Conservation (phyloP, 2,113 vertebrate species). For the Odontesthes bonariensis region DNA sequence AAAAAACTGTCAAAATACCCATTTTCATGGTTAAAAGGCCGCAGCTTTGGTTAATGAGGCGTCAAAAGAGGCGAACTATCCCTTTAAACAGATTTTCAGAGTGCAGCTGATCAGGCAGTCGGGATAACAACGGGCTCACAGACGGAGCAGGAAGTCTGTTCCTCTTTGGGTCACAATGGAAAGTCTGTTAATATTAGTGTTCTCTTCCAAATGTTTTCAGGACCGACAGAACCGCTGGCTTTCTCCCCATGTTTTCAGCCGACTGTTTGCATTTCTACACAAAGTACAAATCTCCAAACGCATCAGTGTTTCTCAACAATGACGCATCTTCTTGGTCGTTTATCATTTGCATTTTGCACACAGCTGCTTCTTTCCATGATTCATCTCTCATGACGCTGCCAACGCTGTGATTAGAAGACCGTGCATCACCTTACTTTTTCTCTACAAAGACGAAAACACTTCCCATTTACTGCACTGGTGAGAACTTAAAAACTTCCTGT, state of each 20-base stretch:
- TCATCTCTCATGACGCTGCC: neutral
- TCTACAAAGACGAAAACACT: conserved; percentile 1
- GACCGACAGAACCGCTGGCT: no score
- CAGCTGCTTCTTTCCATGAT: neutral
- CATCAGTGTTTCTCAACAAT: neutral
- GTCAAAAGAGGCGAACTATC: no score
- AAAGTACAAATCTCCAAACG: neutral
- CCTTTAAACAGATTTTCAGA: no score
- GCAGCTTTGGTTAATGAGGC: no score
- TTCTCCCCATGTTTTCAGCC: neutral
- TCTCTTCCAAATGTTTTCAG: no score
- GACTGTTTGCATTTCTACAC: neutral
- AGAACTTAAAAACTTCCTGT: conserved; percentile 36
- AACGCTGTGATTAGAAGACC: neutral
- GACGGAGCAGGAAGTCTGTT: conserved; percentile 10
- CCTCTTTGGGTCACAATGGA: neutral
- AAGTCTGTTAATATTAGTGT: neutral
- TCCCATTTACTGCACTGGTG: neutral
- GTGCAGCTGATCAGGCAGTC: neutral
- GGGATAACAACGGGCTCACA: neutral
- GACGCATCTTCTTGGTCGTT: neutral
- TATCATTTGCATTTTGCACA: neutral
- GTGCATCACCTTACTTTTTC: neutral
- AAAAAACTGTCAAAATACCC: no score
- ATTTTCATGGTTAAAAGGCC: no score